Evolutionary conservation across 2,113 vertebrate species (phyloP), one percentile per base, ranked within the genome.

Genomic region (Columbina picui): DNA sequence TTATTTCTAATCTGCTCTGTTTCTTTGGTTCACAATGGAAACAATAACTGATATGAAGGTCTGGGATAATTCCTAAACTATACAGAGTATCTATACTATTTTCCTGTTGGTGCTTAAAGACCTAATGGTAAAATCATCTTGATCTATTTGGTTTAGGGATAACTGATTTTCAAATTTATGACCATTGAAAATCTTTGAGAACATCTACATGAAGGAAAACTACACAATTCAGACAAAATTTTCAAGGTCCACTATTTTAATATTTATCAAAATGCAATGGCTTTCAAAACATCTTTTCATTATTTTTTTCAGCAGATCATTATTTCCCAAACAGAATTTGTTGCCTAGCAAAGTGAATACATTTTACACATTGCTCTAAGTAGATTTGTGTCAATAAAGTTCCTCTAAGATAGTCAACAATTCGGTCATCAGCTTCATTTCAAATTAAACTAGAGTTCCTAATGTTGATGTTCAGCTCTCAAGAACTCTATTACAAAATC

Each of bases 401-500:
- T 82, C 86, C 68, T 47, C 26, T 5, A 19, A 93, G 55, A 41
- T 7, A 67, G 14, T 36, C 38, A 86, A 13, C 14, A 63, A 71
- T 12, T 78, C 61, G 88, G 12, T 69, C 25, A 25, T 43, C 27
- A 57, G 14, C 30, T 87, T 93, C 23, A 91, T 86, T 86, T 97
- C 91, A 43, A 29, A 53, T 75, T 91, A 61, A 36, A 90, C 47
- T 67, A 84, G 34, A 47, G 14, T 59, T 81, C 29, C 34, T 27
- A 9, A 27, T 50, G 38, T 84, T 94, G 79, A 57, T 93, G 45
- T 81, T 93, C 26, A 87, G 10, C 10, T 52, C 71, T 95, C 57
- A 93, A 71, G 45, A 97, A 68, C 49, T 76, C 53, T 82, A 18
- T 87, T 92, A 56, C 65, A 65, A 74, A 95, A 73, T n/a, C n/a